Conservation (phyloP, 2,113 vertebrate species). For the Onychorhynchus coronatus region DNA sequence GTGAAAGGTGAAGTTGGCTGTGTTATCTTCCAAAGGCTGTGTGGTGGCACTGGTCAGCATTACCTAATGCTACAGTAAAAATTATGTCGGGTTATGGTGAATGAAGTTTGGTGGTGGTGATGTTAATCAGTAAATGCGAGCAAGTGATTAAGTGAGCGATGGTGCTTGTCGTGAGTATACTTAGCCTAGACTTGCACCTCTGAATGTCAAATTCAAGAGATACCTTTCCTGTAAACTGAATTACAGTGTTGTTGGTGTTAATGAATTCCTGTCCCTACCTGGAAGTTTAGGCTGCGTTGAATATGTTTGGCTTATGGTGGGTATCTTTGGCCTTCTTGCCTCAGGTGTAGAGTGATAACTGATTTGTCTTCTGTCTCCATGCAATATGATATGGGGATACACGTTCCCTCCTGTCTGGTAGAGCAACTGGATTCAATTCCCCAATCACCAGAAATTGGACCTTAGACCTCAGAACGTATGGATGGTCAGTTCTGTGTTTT, state of each 20-base stretch:
- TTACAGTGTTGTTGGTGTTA: background rate
- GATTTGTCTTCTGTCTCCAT: background rate
- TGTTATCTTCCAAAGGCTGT: no score
- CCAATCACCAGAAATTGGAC: background rate
- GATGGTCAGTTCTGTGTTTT: background rate
- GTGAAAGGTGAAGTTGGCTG: background rate
- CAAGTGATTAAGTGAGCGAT: background rate
- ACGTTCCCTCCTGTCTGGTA: background rate
- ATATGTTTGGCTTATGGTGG: background rate
- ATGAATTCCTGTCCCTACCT: background rate
- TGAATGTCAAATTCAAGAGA: background rate
- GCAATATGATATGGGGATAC: background rate
- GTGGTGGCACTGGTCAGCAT: no score
- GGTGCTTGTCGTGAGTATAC: background rate
- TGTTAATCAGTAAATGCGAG: background rate
- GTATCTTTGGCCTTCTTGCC: background rate
- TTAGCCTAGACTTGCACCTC: background rate
- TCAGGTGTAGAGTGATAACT: background rate
- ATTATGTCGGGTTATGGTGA: fast-evolving
- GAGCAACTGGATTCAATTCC: background rate
- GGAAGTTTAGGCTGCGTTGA: background rate
- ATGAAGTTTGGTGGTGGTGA: background rate
- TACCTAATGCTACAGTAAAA: no score
- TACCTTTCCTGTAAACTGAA: background rate
- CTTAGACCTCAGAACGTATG: background rate